Evolutionary conservation across 2,888 invertebrate genomes (phyloP), one percentile per base, ranked within the genome.

Genomic region (Crematogaster levior): DNA sequence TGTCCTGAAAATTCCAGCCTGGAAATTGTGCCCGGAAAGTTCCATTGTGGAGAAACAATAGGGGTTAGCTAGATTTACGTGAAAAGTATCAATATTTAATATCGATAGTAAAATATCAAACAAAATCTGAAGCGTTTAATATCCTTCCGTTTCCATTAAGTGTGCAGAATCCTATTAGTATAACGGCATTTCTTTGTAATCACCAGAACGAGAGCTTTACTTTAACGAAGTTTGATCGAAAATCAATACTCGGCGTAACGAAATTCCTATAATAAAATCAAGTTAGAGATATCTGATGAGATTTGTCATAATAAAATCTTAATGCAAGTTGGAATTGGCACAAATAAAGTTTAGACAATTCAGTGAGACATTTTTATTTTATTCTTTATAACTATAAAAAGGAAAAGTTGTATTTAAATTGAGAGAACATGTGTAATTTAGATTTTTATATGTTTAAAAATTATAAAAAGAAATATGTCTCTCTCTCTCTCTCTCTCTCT

Each of bases 131-230:
- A 73, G 30, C 30, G 10, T 60, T 73, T 73, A 60, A 73, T 73
- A 73, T 73, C 58, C 43, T 43, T 73, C 43, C 60, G 58, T 73
- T 60, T 73, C 60, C 21, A 73, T 73, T 73, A 60, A 73, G 21
- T 46, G 73, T 46, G 73, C 43, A 37, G 40, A 73, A 60, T 73
- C 60, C 60, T 73, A 73, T 73, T 60, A 60, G 43, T 73, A 60
- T 46, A 73, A 73, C 73, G 73, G 60, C 73, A 73, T 73, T 73
- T 73, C 73, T 73, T 73, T 73, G 46, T 60, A 60, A 73, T 60
- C 37, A 60, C 58, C 27, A 60, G 73, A 73, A 60, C 60, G 73
- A 21, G 53, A 60, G 73, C 60, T 73, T 73, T 73, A 73, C 73
- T 73, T 73, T 60, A 73, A 73, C 43, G 43, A 60, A 60, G 73